Evolutionary conservation across 1,140 invertebrate species (phyloP).

Genomic region (Lutraria rhynchaena): DNA sequence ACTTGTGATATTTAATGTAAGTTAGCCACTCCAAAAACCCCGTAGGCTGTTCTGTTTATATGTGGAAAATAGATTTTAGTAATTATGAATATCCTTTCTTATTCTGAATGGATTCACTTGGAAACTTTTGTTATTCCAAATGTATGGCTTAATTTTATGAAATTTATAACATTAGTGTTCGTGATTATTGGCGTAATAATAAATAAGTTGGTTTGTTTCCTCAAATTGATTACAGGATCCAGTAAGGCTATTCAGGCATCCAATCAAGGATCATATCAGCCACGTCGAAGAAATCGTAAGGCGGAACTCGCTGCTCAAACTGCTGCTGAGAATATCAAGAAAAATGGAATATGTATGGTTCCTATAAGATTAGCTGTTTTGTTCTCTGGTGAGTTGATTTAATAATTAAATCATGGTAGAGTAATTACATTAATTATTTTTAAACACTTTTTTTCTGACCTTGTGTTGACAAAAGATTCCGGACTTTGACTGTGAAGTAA

Average conservation of each 20-base stretch:
- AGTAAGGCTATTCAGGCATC: constrained; percentile 48
- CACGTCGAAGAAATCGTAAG: constrained; percentile 63
- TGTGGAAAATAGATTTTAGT: no score
- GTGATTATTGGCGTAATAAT: neutral
- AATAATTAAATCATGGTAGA: no score
- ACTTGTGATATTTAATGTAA: no score
- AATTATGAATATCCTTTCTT: no score
- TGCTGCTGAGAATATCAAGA: constrained; percentile 74
- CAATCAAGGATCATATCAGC: constrained; percentile 35
- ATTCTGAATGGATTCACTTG: no score
- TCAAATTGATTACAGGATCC: constrained; percentile 42
- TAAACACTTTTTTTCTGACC: no score
- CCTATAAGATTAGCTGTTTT: constrained; percentile 74
- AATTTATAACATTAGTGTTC: neutral
- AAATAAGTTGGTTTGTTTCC: neutral
- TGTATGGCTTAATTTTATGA: neutral
- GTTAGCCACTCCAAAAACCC: no score
- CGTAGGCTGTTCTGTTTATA: no score
- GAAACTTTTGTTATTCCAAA: no score
- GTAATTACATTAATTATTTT: no score
- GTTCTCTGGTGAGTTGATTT: constrained; percentile 74
- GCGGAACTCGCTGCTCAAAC: constrained; percentile 66
- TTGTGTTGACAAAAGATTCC: no score
- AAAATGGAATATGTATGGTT: constrained; percentile 77
- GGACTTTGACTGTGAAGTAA: no score